phyloP scores from a whole-genome alignment of 1,140 invertebrate genomes.

The Coenobita brevimanus region DNA sequence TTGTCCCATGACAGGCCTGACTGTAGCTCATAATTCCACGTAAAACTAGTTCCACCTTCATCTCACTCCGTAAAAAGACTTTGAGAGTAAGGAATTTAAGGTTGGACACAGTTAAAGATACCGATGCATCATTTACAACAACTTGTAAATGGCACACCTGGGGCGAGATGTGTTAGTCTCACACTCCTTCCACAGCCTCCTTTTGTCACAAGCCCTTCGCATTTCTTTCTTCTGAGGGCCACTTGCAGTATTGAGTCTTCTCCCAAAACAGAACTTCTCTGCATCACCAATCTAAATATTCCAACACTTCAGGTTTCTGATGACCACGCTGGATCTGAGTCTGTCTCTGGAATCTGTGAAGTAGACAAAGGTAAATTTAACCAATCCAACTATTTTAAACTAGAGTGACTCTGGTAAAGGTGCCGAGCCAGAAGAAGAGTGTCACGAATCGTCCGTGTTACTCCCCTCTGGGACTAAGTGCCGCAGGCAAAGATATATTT shows the following conservation, averaged over 20 bases:
- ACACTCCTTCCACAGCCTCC: conserved; percentile 20
- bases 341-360: background rate
- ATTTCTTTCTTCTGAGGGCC: conserved; percentile 29
- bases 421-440: too few species aligned
- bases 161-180: conserved; percentile 30
- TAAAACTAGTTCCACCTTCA: conserved; percentile 32
- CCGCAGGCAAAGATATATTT: background rate
- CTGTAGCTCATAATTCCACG: too few species aligned
- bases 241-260: conserved; percentile 7
- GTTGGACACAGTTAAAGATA: background rate
- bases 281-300: background rate
- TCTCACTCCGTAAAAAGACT: conserved; percentile 29
- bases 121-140: background rate
- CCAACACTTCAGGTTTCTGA: conserved; percentile 1
- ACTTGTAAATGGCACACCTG: background rate
- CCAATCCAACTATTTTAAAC: too few species aligned
- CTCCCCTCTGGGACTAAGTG: too few species aligned
- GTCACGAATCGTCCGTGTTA: too few species aligned
- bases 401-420: too few species aligned
- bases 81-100: background rate
- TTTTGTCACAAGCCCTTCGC: conserved; percentile 11
- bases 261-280: background rate
- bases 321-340: background rate
- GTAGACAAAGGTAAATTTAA: too few species aligned
- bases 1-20: conserved; percentile 20